A percentile compares a stretch with the other conserved stretches of the same genome.
Evolutionary conservation across 2,797 vertebrate genomes (phyloP).

Genomic region (Pangasius mekongensis): DNA sequence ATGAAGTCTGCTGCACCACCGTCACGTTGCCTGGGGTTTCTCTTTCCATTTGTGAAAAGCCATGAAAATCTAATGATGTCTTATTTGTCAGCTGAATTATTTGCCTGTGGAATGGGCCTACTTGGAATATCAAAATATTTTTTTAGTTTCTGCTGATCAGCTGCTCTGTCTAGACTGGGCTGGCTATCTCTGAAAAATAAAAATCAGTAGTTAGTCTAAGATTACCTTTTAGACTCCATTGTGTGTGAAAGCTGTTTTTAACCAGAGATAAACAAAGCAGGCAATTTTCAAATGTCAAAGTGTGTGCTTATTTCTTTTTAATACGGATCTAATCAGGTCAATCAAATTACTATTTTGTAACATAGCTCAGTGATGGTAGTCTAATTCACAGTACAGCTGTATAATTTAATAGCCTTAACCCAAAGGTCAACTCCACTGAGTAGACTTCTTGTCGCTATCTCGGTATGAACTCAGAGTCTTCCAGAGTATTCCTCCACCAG

Average conservation of each 20-base stretch:
- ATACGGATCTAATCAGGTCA: slow-evolving; percentile 53
- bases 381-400: slow-evolving; percentile 55
- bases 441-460: slow-evolving; percentile 40
- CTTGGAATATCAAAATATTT: slow-evolving; percentile 42
- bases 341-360: slow-evolving; percentile 58
- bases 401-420: slow-evolving; percentile 58
- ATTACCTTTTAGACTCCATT: slow-evolving; percentile 54
- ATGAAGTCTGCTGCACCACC: slow-evolving; percentile 5
- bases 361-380: slow-evolving; percentile 38
- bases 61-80: slow-evolving; percentile 44
- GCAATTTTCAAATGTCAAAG: slow-evolving; percentile 28
- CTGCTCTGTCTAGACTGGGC: background rate
- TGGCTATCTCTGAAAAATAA: slow-evolving; percentile 32
- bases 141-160: slow-evolving; percentile 38
- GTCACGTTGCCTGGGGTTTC: background rate
- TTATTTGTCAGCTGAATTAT: slow-evolving; percentile 54
- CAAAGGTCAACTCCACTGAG: slow-evolving; percentile 40
- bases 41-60: slow-evolving; percentile 40
- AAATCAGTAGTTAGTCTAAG: slow-evolving; percentile 47
- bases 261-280: slow-evolving; percentile 66
- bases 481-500: slow-evolving; percentile 22
- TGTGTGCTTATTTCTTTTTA: slow-evolving; percentile 54
- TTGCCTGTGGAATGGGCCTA: slow-evolving; percentile 33
- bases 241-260: slow-evolving; percentile 46
- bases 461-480: slow-evolving; percentile 37